Base-by-base conservation (phyloP, 2,113 vertebrate genomes). In the Nyctibius bracteatus region DNA sequence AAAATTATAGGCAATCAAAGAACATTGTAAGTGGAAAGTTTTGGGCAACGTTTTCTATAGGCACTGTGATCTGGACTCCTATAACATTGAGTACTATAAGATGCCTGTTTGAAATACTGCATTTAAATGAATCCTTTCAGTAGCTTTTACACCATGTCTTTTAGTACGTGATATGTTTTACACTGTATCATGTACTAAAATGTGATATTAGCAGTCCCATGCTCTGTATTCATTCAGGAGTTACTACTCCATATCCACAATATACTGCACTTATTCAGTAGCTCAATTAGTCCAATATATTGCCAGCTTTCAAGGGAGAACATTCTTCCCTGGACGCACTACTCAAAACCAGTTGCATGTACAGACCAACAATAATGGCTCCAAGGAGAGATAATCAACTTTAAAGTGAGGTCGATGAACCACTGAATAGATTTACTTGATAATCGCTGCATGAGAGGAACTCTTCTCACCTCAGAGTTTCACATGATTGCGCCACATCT, bases 1-100 rank as follows among this genome's bases (percentile, higher is more conserved):
- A 86, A 72, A 96, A 96, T 86, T 81, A 59, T n/a, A 85, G 80
- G 86, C 70, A 91, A 91, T 81, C 66, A 79, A 79, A 87, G 74
- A 83, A 82, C 1, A 3, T 61, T 70, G 5, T 31, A 87, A 87
- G 78, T 33, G n/a, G 58, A 59, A 95, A 73, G n/a, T 86, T 79
- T 66, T 23, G 41, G 57, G 28, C 31, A 89, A 79, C 2, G 0
- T 66, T 75, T 95, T 59, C 68, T 87, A 33, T 19, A 75, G n/a
- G 41, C 65, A 43, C 20, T 44, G 23, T 74, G 39, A 83, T 74
- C 35, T 23, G 27, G 28, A 52, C 37, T 88, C n/a, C 61, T 68
- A 3, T 79, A 90, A 92, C 31, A 51, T 31, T 44, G 55, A 77
- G 81, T 55, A 44, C 30, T 88, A 1, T 17, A 78, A 52, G 59